phyloP scores from a whole-genome alignment of 37 sponge, comb jelly and placozoan genomes.

The Amphimedon queenslandica region DNA sequence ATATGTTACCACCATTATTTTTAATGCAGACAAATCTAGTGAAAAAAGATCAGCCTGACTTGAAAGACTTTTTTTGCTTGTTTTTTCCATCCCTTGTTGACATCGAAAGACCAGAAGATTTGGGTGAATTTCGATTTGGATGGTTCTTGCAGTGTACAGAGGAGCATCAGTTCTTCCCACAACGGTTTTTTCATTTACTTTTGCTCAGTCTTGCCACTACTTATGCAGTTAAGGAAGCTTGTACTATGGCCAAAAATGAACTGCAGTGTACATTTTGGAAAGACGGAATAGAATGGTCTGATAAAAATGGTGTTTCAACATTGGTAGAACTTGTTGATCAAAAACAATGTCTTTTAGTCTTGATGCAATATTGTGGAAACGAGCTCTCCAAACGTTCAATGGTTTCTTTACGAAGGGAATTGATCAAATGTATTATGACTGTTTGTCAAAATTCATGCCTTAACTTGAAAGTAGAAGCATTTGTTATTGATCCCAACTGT shows the following conservation, averaged over 20 bases:
- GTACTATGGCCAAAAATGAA: not conserved
- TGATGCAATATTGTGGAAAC: not conserved
- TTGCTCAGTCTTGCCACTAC: not conserved
- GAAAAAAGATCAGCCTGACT: not conserved
- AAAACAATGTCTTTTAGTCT: not conserved
- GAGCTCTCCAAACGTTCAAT: not conserved
- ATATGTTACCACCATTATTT: not conserved
- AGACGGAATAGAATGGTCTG: not conserved
- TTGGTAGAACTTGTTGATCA: not conserved
- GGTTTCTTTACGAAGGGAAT: not conserved
- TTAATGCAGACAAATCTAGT: not conserved
- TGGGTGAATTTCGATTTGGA: not conserved
- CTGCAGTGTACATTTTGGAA: not conserved
- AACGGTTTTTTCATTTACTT: slow-evolving; percentile 3
- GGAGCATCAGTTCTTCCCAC: not conserved
- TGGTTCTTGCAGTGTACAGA: not conserved
- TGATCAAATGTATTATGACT: not conserved
- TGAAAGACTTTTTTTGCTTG: not conserved
- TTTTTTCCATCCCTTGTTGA: not conserved
- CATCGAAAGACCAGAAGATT: not conserved
- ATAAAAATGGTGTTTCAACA: not conserved
- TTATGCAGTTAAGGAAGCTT: not conserved
- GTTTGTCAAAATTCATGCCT: not conserved
- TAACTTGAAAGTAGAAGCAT: not conserved
- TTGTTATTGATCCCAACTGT: not conserved